These are phyloP conservation scores for Autographa gamma DNA, from an alignment of 2,888 invertebrate species.

Conservation along the genomic window DNA sequence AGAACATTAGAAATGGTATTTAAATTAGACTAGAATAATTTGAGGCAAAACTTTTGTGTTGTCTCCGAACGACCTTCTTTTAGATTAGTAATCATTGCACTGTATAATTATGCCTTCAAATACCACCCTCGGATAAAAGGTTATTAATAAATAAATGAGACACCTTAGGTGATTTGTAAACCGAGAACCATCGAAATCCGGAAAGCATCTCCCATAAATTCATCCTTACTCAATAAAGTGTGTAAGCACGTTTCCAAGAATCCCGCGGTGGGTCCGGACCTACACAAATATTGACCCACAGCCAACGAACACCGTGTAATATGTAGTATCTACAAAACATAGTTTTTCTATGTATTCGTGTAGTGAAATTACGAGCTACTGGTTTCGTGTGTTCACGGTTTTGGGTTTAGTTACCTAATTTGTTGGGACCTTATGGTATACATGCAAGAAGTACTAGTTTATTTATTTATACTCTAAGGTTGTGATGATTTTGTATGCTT, in stretches of 20 bases:
- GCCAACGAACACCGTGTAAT: slow-evolving; percentile 61
- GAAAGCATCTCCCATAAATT: slow-evolving; percentile 41
- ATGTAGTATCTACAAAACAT: slow-evolving; percentile 73
- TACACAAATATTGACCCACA: slow-evolving; percentile 79
- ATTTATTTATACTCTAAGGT: no score
- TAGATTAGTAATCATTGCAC: no score
- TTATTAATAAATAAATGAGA: neutral
- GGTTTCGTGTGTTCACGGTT: slow-evolving; percentile 10
- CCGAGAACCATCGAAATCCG: slow-evolving; percentile 8
- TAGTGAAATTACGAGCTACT: slow-evolving; percentile 44
- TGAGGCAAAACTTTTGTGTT: no score
- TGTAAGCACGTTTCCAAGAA: slow-evolving; percentile 68
- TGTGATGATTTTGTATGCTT: no score
- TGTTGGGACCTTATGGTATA: neutral
- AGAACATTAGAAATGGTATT: no score
- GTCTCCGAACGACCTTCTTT: no score
- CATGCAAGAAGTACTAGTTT: no score
- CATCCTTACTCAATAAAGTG: slow-evolving; percentile 56
- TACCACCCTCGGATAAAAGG: no score
- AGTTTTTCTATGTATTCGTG: slow-evolving; percentile 53
- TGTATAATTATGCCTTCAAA: no score
- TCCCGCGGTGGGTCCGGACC: slow-evolving; percentile 74
- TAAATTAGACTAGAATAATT: no score
- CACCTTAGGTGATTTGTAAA: neutral
- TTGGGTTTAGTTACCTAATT: neutral